phyloP scores from a whole-genome alignment of 1,140 invertebrate species.

The Pseudomyrmex sp. region DNA sequence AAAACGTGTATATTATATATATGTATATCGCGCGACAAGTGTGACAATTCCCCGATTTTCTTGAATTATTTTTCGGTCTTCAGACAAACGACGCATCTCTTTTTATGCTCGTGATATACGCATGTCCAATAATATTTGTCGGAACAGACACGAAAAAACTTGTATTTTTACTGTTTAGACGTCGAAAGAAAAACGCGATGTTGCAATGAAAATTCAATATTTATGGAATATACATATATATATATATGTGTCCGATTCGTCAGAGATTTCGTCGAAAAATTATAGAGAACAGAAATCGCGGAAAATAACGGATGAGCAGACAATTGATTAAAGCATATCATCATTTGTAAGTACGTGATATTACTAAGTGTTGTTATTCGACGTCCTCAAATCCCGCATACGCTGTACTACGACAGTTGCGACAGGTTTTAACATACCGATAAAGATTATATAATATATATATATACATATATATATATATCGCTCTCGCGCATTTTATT shows the following conservation, averaged over 20 bases:
- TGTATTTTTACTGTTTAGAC: conserved; percentile 39
- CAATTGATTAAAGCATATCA: conserved; percentile 82
- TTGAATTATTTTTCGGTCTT: conserved; percentile 31
- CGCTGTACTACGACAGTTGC: conserved; percentile 53
- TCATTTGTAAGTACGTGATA: conserved; percentile 82
- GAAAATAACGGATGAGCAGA: conserved; percentile 52
- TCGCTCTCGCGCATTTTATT: conserved; percentile 70
- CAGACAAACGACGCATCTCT: conserved; percentile 43
- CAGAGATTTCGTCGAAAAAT: conserved; percentile 1
- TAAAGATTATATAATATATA: conserved; percentile 14
- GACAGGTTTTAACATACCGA: conserved; percentile 51
- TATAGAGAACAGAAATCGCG: conserved; percentile 1
- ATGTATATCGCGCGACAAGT: not conserved
- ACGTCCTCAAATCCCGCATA: conserved; percentile 35
- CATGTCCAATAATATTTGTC: conserved; percentile 52
- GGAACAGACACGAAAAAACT: conserved; percentile 31
- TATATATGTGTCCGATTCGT: conserved; percentile 30
- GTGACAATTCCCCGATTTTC: conserved; percentile 35
- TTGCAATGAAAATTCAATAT: conserved; percentile 23
- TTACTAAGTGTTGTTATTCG: conserved; percentile 68
- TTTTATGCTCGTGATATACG: conserved; percentile 14
- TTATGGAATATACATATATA: not conserved
- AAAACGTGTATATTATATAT: conserved; percentile 15
- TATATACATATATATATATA: not conserved
- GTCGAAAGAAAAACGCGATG: not conserved